Evolutionary conservation across 2,113 vertebrate genomes (phyloP).

Genomic region (Sturnus vulgaris): DNA sequence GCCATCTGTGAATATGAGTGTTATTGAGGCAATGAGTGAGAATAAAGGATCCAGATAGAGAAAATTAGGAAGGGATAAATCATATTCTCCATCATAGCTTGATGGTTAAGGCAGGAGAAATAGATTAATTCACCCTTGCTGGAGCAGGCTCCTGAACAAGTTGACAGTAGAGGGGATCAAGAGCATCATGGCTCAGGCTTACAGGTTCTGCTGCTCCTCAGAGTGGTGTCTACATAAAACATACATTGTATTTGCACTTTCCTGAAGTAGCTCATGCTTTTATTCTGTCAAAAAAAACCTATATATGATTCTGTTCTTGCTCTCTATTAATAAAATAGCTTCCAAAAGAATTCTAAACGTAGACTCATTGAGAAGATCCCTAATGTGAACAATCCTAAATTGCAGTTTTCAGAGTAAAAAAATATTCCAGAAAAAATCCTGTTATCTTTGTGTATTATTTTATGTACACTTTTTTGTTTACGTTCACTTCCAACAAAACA

Average conservation of each 20-base stretch:
- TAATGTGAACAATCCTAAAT: not conserved
- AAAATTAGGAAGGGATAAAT: not conserved
- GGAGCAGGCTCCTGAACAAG: not conserved
- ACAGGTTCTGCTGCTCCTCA: not conserved
- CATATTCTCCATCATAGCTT: not conserved
- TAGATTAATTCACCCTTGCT: not conserved
- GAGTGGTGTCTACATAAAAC: not conserved
- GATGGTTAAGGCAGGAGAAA: not conserved
- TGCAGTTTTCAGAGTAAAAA: not conserved
- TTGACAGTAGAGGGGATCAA: not conserved
- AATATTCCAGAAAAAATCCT: not conserved
- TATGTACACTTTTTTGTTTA: not conserved
- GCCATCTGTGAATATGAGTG: not conserved
- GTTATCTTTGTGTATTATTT: not conserved
- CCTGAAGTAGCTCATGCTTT: not conserved
- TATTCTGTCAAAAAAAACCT: not conserved
- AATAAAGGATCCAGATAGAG: not conserved
- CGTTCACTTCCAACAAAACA: not conserved
- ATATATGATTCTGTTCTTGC: not conserved
- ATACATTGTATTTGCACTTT: not conserved
- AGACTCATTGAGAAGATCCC: not conserved
- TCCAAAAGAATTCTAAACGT: not conserved
- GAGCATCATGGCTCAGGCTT: not conserved
- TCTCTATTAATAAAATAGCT: not conserved
- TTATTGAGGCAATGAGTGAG: not conserved